Evolutionary conservation across 2,797 vertebrate species (phyloP), one percentile per base, ranked within the genome.

Genomic region (Acanthurus leucopareius): DNA sequence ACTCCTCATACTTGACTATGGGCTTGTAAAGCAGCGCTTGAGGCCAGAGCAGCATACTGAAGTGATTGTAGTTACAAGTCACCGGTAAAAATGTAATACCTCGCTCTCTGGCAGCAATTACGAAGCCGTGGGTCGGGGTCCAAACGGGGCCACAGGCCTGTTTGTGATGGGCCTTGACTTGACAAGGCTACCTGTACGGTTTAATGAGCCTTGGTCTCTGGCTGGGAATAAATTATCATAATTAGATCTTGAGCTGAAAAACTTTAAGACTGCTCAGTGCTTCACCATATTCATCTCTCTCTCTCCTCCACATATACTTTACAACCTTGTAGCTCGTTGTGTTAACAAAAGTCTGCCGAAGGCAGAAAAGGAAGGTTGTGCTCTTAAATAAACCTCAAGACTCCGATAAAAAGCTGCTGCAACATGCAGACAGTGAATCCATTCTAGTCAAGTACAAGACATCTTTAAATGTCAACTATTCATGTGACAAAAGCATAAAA

Each of bases 171-270:
- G 74, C 47, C 60, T 42, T 25, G 74, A 80, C 84, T 72, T 61
- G 59, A 86, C 76, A 80, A 87, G 83, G 67, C 58, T 83, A 77
- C 81, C 83, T 87, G 85, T 1, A 49, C 69, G 79, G 49, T 89
- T 85, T 88, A 90, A 90, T 87, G 87, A 90, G 87, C 49, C 2
- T 11, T 3, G 58, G 40, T 71, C 80, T 77, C 73, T 13, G 7
- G 35, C 61, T 52, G 58, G 13, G 73, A 84, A 85, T 74, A 78
- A 11, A 80, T 92, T 83, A 85, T 51, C 86, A 85, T 86, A 87
- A 89, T 86, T 67, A 86, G 53, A 73, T 83, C 66, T 49, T 35
- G 44, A 47, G 59, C 54, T 63, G 79, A 40, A 66, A 65, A 79
- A 82, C 47, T 72, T 52, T 28, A 65, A 70, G 67, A 28, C 47